Percentiles rank a stretch among this genome's conserved stretches.
Evolutionary conservation across 2,888 invertebrate species (phyloP).

Genomic region (Parnassius mnemosyne): DNA sequence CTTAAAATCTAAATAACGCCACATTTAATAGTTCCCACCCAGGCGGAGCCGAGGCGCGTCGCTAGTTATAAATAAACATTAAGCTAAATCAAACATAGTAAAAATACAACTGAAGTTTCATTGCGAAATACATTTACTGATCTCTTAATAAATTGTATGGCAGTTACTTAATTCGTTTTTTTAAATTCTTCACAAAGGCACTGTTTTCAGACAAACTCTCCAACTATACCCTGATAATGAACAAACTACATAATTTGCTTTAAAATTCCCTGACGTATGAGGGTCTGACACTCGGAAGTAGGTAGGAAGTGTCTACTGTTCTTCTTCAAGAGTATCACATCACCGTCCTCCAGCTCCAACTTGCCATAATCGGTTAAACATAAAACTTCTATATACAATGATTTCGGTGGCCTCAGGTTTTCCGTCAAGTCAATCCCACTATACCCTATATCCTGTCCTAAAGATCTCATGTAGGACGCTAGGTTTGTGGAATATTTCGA

Average conservation of each 20-base stretch:
- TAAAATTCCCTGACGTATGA: constrained; percentile 93
- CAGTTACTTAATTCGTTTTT: too few species aligned
- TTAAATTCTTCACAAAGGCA: too few species aligned
- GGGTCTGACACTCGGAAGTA: constrained; percentile 92
- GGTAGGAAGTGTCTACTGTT: constrained; percentile 95
- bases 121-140: too few species aligned
- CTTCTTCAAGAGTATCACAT: constrained; percentile 91
- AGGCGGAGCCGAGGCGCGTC: too few species aligned
- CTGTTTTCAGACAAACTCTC: too few species aligned
- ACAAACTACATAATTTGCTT: constrained; percentile 83
- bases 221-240: not conserved
- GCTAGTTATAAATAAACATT: too few species aligned
- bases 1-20: too few species aligned
- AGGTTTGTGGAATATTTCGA: constrained; percentile 91
- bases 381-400: constrained; percentile 94
- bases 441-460: constrained; percentile 86
- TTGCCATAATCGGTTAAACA: constrained; percentile 96
- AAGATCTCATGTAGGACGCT: constrained; percentile 93
- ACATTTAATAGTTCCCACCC: too few species aligned
- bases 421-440: constrained; percentile 92
- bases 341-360: constrained; percentile 96
- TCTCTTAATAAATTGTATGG: too few species aligned
- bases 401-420: constrained; percentile 94
- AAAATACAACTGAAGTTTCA: too few species aligned
- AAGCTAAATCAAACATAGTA: too few species aligned